phyloP scores from a whole-genome alignment of 1,140 invertebrate genomes.

The Drosophila ambigua region DNA sequence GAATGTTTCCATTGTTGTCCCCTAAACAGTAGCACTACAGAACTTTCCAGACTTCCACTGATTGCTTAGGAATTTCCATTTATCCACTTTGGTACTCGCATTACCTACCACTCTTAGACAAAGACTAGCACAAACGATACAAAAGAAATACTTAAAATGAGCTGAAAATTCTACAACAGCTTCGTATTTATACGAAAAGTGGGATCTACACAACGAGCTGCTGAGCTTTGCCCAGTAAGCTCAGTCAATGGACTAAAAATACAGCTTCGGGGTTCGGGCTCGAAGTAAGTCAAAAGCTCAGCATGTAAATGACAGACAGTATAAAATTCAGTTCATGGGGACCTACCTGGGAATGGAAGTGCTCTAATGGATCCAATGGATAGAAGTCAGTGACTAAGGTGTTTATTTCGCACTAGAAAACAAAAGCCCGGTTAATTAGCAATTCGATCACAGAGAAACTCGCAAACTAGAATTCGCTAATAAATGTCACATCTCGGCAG shows the following conservation, averaged over 20 bases:
- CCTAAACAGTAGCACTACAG: neutral
- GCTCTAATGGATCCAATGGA: constrained; percentile 1
- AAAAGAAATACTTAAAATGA: constrained; percentile 72
- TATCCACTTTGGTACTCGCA: neutral
- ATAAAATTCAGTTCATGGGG: constrained; percentile 9
- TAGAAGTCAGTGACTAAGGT: constrained; percentile 49
- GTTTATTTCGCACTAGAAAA: constrained; percentile 29
- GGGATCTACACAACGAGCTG: constrained; percentile 22
- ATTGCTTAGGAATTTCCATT: neutral
- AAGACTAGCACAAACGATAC: constrained; percentile 43
- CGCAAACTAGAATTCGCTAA: constrained; percentile 26
- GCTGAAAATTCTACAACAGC: constrained; percentile 70
- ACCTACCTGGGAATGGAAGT: neutral
- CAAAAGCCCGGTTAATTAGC: constrained; percentile 58
- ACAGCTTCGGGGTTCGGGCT: constrained; percentile 25
- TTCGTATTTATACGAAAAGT: constrained; percentile 63
- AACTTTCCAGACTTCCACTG: neutral
- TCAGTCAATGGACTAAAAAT: constrained; percentile 21
- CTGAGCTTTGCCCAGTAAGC: constrained; percentile 40
- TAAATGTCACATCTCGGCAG: constrained; percentile 45
- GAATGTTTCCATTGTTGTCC: no score
- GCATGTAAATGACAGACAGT: neutral
- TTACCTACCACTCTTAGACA: constrained; percentile 50
- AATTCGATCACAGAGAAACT: constrained; percentile 28
- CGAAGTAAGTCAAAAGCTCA: constrained; percentile 35